phyloP scores from a whole-genome alignment of 2,888 invertebrate species.

The Argynnis bischoffii region DNA sequence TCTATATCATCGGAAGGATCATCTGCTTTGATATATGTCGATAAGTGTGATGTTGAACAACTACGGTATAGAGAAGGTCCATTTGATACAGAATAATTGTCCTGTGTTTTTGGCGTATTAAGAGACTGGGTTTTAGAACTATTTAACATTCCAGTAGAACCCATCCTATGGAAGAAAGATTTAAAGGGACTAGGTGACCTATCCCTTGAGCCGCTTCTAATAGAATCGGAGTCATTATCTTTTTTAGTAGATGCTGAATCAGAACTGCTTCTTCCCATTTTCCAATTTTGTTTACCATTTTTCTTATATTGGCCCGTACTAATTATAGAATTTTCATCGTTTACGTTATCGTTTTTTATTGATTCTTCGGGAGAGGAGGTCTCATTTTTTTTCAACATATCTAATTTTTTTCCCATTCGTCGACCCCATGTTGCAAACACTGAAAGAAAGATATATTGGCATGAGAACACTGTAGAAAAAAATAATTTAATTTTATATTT shows the following conservation, averaged over 20 bases:
- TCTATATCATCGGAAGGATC: slow-evolving; percentile 91
- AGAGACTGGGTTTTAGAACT: slow-evolving; percentile 77
- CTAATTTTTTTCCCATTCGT: slow-evolving; percentile 89
- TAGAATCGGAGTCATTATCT: slow-evolving; percentile 75
- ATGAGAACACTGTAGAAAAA: background rate
- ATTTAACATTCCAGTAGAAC: slow-evolving; percentile 89
- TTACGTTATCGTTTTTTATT: slow-evolving; percentile 55
- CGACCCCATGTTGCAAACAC: slow-evolving; percentile 89
- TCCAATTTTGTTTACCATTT: slow-evolving; percentile 78
- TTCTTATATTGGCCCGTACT: slow-evolving; percentile 77
- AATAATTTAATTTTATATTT: background rate
- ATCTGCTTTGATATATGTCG: slow-evolving; percentile 89
- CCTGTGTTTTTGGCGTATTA: slow-evolving; percentile 63
- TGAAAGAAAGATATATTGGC: slow-evolving; percentile 56
- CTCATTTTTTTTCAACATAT: slow-evolving; percentile 86
- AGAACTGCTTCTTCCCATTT: slow-evolving; percentile 80
- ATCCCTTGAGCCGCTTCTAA: slow-evolving; percentile 75
- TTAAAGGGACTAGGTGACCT: slow-evolving; percentile 86
- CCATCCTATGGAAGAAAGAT: slow-evolving; percentile 88
- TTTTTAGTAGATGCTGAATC: slow-evolving; percentile 72
- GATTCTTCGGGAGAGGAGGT: slow-evolving; percentile 73
- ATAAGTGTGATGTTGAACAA: slow-evolving; percentile 89
- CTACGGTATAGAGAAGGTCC: slow-evolving; percentile 85
- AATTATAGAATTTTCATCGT: slow-evolving; percentile 60
- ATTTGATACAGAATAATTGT: slow-evolving; percentile 70